A percentile compares a stretch with the other conserved stretches of the same genome.
phyloP scores from a whole-genome alignment of 2,113 vertebrate species.

The Pachycephala philippinensis region DNA sequence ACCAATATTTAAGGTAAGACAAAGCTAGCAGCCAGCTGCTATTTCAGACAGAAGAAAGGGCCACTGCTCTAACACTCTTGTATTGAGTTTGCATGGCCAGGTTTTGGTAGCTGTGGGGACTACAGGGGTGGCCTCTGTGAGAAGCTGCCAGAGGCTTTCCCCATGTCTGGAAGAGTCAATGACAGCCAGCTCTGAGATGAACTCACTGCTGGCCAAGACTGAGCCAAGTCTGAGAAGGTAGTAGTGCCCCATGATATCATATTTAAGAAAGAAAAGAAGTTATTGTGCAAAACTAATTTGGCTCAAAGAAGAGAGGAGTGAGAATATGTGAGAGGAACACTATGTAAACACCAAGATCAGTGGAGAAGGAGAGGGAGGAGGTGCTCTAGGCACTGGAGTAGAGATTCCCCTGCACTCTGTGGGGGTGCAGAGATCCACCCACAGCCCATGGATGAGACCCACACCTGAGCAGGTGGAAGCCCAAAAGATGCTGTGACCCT shows the following conservation, averaged over 20 bases:
- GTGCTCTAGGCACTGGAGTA: background rate
- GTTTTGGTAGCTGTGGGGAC: background rate
- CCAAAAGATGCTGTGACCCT: background rate
- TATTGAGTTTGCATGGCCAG: background rate
- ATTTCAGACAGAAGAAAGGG: background rate
- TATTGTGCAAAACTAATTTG: background rate
- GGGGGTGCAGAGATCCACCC: background rate
- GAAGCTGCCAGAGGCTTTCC: background rate
- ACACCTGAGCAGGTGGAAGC: background rate
- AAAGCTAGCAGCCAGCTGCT: background rate
- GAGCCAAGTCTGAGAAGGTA: background rate
- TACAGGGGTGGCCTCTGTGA: background rate
- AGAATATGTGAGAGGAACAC: background rate
- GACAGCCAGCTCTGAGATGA: background rate
- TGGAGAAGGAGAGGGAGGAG: background rate
- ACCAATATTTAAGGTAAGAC: background rate
- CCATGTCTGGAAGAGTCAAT: background rate
- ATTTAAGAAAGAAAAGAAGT: background rate
- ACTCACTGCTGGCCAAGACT: rapidly evolving
- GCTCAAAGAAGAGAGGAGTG: background rate
- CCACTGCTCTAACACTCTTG: background rate
- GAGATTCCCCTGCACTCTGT: background rate
- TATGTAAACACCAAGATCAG: background rate
- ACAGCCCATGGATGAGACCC: background rate
- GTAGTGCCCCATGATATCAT: background rate